phyloP scores from a whole-genome alignment of 2,797 vertebrate genomes.

The Enteromius argenteus region DNA sequence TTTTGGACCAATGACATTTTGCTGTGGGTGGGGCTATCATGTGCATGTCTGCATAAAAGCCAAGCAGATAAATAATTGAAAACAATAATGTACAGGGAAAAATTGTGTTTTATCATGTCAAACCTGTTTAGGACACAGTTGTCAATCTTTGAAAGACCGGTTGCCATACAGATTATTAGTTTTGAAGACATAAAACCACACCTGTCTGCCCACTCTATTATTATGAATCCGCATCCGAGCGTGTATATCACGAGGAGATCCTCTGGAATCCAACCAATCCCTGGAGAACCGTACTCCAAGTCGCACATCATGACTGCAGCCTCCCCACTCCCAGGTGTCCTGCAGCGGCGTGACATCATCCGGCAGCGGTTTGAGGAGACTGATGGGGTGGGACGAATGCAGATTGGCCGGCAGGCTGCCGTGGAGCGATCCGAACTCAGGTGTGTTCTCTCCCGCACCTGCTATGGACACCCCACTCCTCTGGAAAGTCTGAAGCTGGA shows the following conservation, averaged over 20 bases:
- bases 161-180: background rate
- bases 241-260: slow-evolving; percentile 90
- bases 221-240: slow-evolving; percentile 93
- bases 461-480: slow-evolving; percentile 77
- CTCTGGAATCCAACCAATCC: slow-evolving; percentile 90
- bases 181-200: slow-evolving; percentile 62
- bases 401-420: slow-evolving; percentile 75
- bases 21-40: background rate
- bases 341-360: slow-evolving; percentile 80
- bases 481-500: slow-evolving; percentile 88
- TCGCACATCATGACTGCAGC: slow-evolving; percentile 89
- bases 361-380: slow-evolving; percentile 77
- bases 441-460: slow-evolving; percentile 70
- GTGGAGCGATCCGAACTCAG: slow-evolving; percentile 70
- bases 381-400: slow-evolving; percentile 71
- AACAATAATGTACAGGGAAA: too few species aligned
- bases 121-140: background rate
- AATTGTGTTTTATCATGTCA: background rate
- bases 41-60: background rate
- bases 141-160: background rate
- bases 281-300: slow-evolving; percentile 92
- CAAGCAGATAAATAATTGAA: background rate
- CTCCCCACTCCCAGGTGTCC: slow-evolving; percentile 95
- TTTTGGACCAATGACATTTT: background rate
- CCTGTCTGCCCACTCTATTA: slow-evolving; percentile 91